A percentile compares a stretch with the other conserved stretches of the same genome.
phyloP scores from a whole-genome alignment of 2,797 vertebrate genomes.

The Chelon labrosus region DNA sequence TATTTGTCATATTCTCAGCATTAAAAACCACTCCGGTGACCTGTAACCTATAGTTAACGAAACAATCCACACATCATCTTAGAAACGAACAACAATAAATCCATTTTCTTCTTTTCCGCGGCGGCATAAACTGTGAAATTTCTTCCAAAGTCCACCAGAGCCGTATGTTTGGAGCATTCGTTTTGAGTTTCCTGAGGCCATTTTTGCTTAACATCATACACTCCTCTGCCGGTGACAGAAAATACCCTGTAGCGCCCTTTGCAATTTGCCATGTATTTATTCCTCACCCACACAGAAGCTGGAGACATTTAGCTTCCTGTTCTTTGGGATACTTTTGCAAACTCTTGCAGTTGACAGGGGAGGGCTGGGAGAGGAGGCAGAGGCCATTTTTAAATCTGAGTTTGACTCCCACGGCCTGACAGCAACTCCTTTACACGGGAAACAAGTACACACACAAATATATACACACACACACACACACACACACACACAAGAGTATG shows the following conservation, averaged over 20 bases:
- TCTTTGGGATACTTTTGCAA: constrained; percentile 54
- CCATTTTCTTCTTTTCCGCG: background rate
- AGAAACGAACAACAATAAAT: no score
- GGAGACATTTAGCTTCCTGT: constrained; percentile 46
- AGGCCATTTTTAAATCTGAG: constrained; percentile 64
- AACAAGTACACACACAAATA: constrained; percentile 15
- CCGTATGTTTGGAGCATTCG: constrained; percentile 13
- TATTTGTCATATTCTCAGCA: background rate
- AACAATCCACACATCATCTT: no score
- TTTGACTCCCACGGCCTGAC: constrained; percentile 54
- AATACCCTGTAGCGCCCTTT: constrained; percentile 60
- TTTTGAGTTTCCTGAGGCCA: constrained; percentile 46
- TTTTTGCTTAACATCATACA: constrained; percentile 59
- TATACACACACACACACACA: constrained; percentile 9
- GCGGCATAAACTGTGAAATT: constrained; percentile 17
- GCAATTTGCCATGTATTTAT: constrained; percentile 59
- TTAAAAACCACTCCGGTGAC: no score
- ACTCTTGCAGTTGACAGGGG: constrained; percentile 55
- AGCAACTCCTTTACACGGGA: constrained; percentile 42
- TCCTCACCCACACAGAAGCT: constrained; percentile 50
- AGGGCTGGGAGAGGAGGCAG: constrained; percentile 35
- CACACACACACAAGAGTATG: background rate
- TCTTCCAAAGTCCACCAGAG: constrained; percentile 14
- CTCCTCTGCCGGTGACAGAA: constrained; percentile 64
- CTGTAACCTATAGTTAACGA: no score